Percentiles rank a stretch among this genome's conserved stretches.
phyloP scores from a whole-genome alignment of 2,113 vertebrate genomes.

The Brachypodius melanocephalos region DNA sequence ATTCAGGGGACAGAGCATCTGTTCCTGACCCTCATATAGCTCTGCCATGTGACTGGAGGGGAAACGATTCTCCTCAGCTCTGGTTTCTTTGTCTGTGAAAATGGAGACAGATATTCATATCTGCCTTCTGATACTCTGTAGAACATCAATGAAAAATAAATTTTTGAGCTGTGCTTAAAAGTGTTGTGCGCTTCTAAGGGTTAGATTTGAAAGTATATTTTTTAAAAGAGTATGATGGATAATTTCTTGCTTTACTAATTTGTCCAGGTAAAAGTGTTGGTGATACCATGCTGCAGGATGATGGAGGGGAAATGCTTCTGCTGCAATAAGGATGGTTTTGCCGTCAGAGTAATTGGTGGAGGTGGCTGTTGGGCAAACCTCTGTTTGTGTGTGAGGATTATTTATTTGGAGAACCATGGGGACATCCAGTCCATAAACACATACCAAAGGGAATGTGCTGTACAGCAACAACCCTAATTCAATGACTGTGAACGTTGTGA shows the following conservation, averaged over 20 bases:
- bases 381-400: neutral
- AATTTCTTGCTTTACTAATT: too few species aligned
- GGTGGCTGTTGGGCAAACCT: neutral
- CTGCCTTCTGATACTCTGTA: neutral
- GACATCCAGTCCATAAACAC: neutral
- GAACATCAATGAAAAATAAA: neutral
- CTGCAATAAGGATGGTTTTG: neutral
- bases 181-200: too few species aligned
- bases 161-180: neutral
- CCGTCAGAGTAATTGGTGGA: neutral
- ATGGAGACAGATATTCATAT: neutral
- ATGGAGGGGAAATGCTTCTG: neutral
- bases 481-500: fast-evolving
- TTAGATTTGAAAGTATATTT: too few species aligned
- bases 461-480: neutral
- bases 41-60: neutral
- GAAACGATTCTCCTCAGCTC: neutral
- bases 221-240: too few species aligned
- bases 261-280: too few species aligned
- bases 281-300: neutral
- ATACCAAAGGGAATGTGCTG: neutral
- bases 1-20: neutral
- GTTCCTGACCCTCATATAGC: neutral
- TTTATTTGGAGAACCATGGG: neutral
- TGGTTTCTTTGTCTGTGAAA: neutral